Evolutionary conservation across 2,113 vertebrate species (phyloP).

Genomic region (Proteles cristata): DNA sequence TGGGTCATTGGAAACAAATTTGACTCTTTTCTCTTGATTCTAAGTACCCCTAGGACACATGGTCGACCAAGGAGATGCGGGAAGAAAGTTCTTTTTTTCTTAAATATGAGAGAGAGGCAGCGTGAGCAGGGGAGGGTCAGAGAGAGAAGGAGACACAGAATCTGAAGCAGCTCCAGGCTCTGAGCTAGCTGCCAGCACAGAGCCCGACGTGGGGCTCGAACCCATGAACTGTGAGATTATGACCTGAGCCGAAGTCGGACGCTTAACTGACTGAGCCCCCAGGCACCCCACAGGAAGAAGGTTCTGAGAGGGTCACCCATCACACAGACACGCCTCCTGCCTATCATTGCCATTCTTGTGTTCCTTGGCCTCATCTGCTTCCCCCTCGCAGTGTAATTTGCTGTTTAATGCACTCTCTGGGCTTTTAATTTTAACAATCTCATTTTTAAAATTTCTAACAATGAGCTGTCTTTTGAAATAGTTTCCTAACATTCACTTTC

Average conservation of each 20-base stretch:
- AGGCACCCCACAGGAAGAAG: no score
- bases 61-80: background rate
- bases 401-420: background rate
- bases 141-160: no score
- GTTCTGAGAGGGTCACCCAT: background rate
- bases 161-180: no score
- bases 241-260: no score
- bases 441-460: background rate
- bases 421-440: background rate
- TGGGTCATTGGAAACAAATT: background rate
- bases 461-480: background rate
- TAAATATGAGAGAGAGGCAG: no score
- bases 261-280: no score
- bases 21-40: background rate
- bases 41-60: background rate
- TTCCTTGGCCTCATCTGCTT: accelerated
- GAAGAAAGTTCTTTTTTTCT: background rate
- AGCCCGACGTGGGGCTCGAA: no score
- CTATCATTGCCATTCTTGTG: background rate
- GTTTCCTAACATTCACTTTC: background rate
- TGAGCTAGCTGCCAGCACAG: no score
- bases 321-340: accelerated
- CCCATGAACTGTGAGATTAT: no score
- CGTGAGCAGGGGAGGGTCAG: no score
- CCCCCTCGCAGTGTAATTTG: accelerated